A percentile compares a stretch with the other conserved stretches of the same genome.
Evolutionary conservation across 1,140 invertebrate genomes (phyloP).

Genomic region (Ostrea denselamellosa): DNA sequence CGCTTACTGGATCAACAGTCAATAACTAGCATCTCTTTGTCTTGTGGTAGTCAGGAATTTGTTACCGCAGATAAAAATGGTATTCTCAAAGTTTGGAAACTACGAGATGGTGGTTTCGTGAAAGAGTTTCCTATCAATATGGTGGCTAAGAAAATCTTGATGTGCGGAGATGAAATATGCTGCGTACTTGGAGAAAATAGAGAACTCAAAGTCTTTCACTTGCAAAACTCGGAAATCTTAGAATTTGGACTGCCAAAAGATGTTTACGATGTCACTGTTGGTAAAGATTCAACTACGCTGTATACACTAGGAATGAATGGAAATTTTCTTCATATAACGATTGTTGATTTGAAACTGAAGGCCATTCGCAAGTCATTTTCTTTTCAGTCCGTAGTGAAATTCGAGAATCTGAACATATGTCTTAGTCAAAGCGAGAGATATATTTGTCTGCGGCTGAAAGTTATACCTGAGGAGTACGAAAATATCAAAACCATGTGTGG

Average conservation of each 20-base stretch:
- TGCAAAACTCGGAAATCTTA: constrained; percentile 43
- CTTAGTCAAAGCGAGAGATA: constrained; percentile 64
- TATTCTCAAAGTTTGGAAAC: constrained; percentile 60
- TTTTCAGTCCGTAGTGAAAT: constrained; percentile 59
- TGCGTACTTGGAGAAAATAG: constrained; percentile 49
- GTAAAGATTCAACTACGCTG: constrained; percentile 43
- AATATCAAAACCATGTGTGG: constrained; percentile 64
- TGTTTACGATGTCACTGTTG: constrained; percentile 53
- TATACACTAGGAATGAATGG: constrained; percentile 55
- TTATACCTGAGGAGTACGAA: constrained; percentile 62
- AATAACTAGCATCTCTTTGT: constrained; percentile 52
- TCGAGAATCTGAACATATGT: constrained; percentile 57
- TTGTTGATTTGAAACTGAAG: constrained; percentile 56
- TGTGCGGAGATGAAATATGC: constrained; percentile 32
- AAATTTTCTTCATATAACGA: constrained; percentile 52
- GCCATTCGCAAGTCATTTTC: constrained; percentile 55
- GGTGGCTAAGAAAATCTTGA: constrained; percentile 50
- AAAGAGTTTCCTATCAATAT: constrained; percentile 54
- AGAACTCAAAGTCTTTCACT: constrained; percentile 49
- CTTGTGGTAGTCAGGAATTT: constrained; percentile 51
- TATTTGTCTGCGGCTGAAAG: constrained; percentile 56
- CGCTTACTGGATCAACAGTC: constrained; percentile 55
- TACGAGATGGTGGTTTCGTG: constrained; percentile 36
- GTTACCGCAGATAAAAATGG: constrained; percentile 57
- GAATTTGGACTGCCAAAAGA: constrained; percentile 46